phyloP scores from a whole-genome alignment of 2,113 vertebrate species.

The Albula glossodonta region DNA sequence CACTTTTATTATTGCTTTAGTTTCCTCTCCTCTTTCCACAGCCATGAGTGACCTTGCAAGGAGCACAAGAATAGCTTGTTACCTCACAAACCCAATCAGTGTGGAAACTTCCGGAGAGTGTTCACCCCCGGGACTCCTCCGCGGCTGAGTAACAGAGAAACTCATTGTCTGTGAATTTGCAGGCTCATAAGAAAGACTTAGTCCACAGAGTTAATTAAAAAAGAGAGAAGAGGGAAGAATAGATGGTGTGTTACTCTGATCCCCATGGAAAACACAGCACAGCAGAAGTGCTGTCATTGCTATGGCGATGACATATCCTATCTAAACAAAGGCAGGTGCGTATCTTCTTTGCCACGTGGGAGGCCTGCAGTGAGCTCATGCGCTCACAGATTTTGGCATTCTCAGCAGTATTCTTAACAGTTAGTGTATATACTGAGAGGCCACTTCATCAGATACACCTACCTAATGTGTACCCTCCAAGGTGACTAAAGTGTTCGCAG shows the following conservation, averaged over 20 bases:
- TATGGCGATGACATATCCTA: not conserved
- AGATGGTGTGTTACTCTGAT: not conserved
- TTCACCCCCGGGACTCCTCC: not conserved
- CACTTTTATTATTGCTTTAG: not conserved
- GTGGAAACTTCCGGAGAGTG: not conserved
- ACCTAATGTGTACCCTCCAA: no score
- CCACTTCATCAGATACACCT: no score
- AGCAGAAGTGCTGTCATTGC: not conserved
- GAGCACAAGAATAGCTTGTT: not conserved
- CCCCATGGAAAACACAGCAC: not conserved
- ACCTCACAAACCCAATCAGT: not conserved
- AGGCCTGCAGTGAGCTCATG: not conserved
- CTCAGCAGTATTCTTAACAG: no score
- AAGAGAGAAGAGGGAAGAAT: not conserved
- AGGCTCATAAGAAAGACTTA: not conserved
- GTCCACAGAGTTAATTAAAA: not conserved
- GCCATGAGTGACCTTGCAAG: not conserved
- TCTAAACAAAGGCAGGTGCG: not conserved
- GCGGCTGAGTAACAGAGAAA: not conserved
- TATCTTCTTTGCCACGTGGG: not conserved
- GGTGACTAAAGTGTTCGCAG: no score
- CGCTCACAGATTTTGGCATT: no score
- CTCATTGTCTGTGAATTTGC: slow-evolving; percentile 22
- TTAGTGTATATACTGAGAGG: no score
- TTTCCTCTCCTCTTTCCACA: not conserved